A percentile compares a stretch with the other conserved stretches of the same genome.
Conservation (phyloP, 2,888 invertebrate species). For the Listrodromus nycthemerus region DNA sequence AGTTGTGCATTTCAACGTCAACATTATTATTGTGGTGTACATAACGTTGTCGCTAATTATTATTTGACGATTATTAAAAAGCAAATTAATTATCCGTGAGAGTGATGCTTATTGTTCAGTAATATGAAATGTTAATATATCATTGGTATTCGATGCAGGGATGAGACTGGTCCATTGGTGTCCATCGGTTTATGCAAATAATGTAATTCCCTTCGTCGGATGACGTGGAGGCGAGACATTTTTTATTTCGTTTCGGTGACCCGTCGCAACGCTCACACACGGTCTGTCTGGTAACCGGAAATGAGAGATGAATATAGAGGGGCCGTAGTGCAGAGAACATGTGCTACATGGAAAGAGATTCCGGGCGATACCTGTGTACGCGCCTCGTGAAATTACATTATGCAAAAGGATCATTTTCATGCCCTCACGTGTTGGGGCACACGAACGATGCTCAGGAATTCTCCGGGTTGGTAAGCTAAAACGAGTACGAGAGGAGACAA, state of each 20-base stretch:
- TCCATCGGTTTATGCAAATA: slow-evolving; percentile 21
- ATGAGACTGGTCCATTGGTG: slow-evolving; percentile 18
- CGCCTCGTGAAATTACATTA: slow-evolving; percentile 30
- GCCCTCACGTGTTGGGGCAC: background rate
- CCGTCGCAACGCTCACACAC: background rate
- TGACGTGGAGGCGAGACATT: slow-evolving; percentile 24
- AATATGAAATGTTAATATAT: background rate
- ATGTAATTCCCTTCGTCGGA: slow-evolving; percentile 2
- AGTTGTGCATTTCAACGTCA: background rate
- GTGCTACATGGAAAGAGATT: slow-evolving; percentile 5
- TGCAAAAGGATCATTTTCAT: slow-evolving; percentile 30
- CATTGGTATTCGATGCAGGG: background rate
- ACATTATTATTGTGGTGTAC: background rate
- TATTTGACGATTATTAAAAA: background rate
- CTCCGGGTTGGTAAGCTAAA: background rate
- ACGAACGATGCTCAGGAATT: slow-evolving; percentile 25
- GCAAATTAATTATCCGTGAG: background rate
- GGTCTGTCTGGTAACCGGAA: slow-evolving; percentile 33
- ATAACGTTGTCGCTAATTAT: background rate
- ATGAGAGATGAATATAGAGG: slow-evolving; percentile 52
- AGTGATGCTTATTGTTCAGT: background rate
- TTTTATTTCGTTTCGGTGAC: slow-evolving; percentile 29
- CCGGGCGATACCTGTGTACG: slow-evolving; percentile 6
- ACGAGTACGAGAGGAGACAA: background rate
- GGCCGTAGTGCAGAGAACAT: slow-evolving; percentile 2